Percentiles rank a stretch among this genome's conserved stretches.
phyloP scores from a whole-genome alignment of 2,113 vertebrate genomes.

The Paradoxurus hermaphroditus region DNA sequence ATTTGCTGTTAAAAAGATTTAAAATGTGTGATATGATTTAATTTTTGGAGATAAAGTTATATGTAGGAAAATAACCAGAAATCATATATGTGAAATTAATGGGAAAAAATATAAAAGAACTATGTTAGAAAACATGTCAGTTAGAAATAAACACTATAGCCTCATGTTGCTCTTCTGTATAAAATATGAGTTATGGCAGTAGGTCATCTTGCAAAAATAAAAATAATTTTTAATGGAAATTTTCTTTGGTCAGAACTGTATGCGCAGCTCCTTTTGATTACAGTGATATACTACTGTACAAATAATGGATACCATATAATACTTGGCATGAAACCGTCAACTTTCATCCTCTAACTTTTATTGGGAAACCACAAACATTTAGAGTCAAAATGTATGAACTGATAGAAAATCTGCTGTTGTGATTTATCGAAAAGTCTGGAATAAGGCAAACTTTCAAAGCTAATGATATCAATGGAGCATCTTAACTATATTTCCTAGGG shows the following conservation, averaged over 20 bases:
- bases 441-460: conserved; percentile 52
- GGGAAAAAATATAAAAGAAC: conserved; percentile 27
- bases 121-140: conserved; percentile 5
- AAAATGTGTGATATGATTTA: not conserved
- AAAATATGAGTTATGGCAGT: conserved; percentile 64
- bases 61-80: not conserved
- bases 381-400: conserved; percentile 66
- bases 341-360: conserved; percentile 66
- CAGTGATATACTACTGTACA: conserved; percentile 36
- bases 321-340: conserved; percentile 66
- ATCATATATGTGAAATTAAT: conserved; percentile 16
- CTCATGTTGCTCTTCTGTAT: not conserved
- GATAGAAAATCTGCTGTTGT: conserved; percentile 62
- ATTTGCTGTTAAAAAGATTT: not conserved
- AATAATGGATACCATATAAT: conserved; percentile 78
- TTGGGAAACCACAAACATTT: conserved; percentile 73
- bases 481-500: not conserved
- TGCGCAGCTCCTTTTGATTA: conserved; percentile 77
- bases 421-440: conserved; percentile 33
- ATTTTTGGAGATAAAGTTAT: not conserved
- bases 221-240: conserved; percentile 74
- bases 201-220: conserved; percentile 67
- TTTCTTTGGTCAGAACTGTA: conserved; percentile 72
- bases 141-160: conserved; percentile 51
- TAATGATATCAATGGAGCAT: not conserved